Percentiles rank a stretch among this genome's conserved stretches.
Evolutionary conservation across 2,888 invertebrate species (phyloP).

Genomic region (Pammene aurita): DNA sequence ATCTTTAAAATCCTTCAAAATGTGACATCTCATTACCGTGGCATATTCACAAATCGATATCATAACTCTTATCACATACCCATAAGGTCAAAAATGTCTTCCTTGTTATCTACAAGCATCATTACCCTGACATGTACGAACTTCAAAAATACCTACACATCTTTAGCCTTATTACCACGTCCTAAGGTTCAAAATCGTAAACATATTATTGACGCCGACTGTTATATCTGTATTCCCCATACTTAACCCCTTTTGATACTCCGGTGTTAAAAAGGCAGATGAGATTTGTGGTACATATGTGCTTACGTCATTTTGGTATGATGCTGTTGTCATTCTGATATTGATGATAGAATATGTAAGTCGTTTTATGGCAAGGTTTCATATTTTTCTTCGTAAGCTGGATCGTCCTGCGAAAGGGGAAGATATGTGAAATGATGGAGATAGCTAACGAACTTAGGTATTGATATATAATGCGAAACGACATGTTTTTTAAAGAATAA

Average conservation of each 20-base stretch:
- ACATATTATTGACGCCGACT: not conserved
- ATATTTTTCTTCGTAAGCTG: slow-evolving; percentile 22
- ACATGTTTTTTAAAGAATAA: too few relatives aligned
- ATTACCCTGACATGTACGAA: slow-evolving; percentile 20
- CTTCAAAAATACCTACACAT: not conserved
- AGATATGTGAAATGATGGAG: slow-evolving; percentile 2
- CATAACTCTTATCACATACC: slow-evolving; percentile 20
- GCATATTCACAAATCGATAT: slow-evolving; percentile 8
- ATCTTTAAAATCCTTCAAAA: slow-evolving; percentile 13
- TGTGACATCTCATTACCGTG: slow-evolving; percentile 18
- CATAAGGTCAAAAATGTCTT: slow-evolving; percentile 25
- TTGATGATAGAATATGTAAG: slow-evolving; percentile 36
- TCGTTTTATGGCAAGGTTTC: slow-evolving; percentile 32
- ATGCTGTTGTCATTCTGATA: slow-evolving; percentile 11
- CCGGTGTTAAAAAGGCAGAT: not conserved
- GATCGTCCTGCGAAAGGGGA: slow-evolving; percentile 2
- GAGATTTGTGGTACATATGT: not conserved
- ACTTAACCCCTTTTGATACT: slow-evolving; percentile 16
- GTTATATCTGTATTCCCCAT: slow-evolving; percentile 6
- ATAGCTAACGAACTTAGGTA: not conserved
- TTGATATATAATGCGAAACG: too few relatives aligned
- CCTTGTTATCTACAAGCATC: slow-evolving; percentile 27
- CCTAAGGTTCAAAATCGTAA: slow-evolving; percentile 1
- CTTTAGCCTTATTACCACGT: not conserved
- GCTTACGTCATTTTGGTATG: slow-evolving; percentile 9